Percentiles rank a stretch among this genome's conserved stretches.
Evolutionary conservation across 2,797 vertebrate species (phyloP).

Genomic region (Macropus fuliginosus): DNA sequence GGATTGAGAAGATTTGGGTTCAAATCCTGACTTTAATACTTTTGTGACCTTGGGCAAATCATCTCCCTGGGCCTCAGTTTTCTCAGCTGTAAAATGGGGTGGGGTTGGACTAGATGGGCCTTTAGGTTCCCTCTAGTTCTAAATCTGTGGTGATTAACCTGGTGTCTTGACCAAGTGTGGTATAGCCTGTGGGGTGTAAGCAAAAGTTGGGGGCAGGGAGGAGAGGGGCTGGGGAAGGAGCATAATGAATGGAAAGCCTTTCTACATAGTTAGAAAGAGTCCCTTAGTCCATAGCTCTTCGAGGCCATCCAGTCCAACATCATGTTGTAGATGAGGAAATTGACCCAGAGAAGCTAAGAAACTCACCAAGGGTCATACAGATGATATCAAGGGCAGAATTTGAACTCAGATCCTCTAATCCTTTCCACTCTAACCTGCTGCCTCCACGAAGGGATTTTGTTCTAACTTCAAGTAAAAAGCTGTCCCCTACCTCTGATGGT

Average conservation of each 20-base stretch:
- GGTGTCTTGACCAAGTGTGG: not conserved
- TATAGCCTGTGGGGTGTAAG: not conserved
- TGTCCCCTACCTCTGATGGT: not conserved
- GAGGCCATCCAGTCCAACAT: not conserved
- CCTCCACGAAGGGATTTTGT: not conserved
- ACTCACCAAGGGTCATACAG: not conserved
- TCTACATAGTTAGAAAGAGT: not conserved
- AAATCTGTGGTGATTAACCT: not conserved
- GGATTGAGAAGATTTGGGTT: not conserved
- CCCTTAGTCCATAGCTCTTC: not conserved
- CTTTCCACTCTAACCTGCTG: not conserved
- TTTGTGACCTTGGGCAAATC: not conserved
- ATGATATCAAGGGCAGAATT: not conserved
- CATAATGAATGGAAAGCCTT: not conserved
- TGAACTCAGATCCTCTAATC: not conserved
- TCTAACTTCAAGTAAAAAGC: not conserved
- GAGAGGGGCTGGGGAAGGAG: not conserved
- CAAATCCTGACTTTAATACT: not conserved
- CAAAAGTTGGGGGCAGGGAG: conserved; percentile 40
- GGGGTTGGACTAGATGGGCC: not conserved
- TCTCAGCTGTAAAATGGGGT: not conserved
- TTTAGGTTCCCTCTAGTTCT: not conserved
- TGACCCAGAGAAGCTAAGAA: not conserved
- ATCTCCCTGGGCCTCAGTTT: not conserved
- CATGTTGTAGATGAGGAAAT: not conserved